Percentiles rank a stretch among this genome's conserved stretches.
phyloP scores from a whole-genome alignment of 2,888 invertebrate genomes.

The Agriopis aurantiaria region DNA sequence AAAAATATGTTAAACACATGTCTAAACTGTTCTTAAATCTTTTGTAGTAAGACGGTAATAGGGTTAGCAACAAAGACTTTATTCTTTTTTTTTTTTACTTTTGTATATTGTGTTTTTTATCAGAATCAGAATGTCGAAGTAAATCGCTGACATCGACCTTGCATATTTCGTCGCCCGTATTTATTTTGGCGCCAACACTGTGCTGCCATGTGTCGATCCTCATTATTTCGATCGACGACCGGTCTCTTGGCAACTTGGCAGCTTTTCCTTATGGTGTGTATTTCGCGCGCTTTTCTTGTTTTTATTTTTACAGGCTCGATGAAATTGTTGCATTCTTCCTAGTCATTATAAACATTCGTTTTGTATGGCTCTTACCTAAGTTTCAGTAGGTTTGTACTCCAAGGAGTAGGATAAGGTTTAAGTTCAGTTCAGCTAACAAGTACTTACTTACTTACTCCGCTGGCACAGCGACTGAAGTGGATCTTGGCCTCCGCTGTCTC shows the following conservation, averaged over 20 bases:
- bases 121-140: conserved; percentile 25
- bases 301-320: conserved; percentile 2
- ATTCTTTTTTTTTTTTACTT: neutral
- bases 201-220: conserved; percentile 47
- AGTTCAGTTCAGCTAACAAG: neutral
- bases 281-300: conserved; percentile 38
- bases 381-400: neutral
- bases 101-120: neutral
- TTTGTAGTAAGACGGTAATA: no score
- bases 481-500: no score
- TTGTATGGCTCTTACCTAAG: neutral
- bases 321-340: neutral
- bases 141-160: conserved; percentile 56
- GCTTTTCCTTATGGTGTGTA: conserved; percentile 40
- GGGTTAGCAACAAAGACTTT: no score
- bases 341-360: neutral
- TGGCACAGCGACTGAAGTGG: no score
- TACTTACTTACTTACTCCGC: no score
- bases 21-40: no score
- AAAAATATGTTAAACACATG: no score
- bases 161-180: conserved; percentile 46
- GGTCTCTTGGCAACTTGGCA: conserved; percentile 60
- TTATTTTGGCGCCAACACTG: conserved; percentile 63
- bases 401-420: neutral
- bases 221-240: conserved; percentile 51